Base-by-base conservation (phyloP, 2,113 vertebrate species). In the Condylura cristata region DNA sequence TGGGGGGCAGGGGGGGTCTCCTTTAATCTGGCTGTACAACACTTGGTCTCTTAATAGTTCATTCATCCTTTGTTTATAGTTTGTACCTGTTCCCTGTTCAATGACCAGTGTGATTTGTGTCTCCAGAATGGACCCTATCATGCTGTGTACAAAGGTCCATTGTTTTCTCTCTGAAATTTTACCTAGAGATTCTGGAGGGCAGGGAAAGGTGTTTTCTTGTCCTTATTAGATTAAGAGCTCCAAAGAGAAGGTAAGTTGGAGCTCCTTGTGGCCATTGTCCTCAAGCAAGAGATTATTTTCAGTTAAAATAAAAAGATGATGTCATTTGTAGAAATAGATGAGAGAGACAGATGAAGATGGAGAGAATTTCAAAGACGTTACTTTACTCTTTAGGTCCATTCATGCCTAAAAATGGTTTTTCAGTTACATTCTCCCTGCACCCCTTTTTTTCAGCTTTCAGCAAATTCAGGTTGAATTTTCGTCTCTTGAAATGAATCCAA, bases 211-310 rank as follows among this genome's bases (percentile, higher is more conserved):
- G 3, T 2, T 63, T 78, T 94, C 53, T 81, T 11, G 87, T 46
- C 60, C 10, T 56, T 84, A 28, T 22, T 87, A 34, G 60, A 87
- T 51, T 18, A 60, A 83, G 26, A 85, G 28, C 72, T 89, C 4
- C 68, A 87, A 85, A 41, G 10, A n/a, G 37, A 83, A 91, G 37
- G 7, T 24, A 74, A 83, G 51, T 63, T 86, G 74, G 17, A 86
- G 22, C 56, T 79, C 48, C 51, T 68, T 44, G 34, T 75, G 26
- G 80, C 41, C 75, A 72, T 82, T 86, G 84, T 74, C 48, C 79
- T 56, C 88, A 82, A 34, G 37, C 13, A 28, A 68, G 72, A 92
- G 26, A 75, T 74, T 94, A 86, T 94, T 97, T 95, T 93, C 56
- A 89, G 63, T 90, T 71, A 41, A 51, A 84, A 41, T 80, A 72